Evolutionary conservation across 2,888 invertebrate genomes (phyloP).

Genomic region (Amiota communis): DNA sequence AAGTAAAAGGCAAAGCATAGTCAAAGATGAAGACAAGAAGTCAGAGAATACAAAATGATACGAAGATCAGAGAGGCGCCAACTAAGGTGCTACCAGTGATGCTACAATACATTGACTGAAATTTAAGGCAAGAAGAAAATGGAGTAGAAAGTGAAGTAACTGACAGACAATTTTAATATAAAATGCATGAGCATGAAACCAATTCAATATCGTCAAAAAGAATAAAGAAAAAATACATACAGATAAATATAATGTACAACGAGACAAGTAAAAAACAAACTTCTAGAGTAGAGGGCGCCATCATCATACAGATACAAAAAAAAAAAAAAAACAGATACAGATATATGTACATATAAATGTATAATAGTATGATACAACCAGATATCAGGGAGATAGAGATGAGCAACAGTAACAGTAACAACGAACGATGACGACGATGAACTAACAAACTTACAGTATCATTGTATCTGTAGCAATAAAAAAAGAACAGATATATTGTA

Average conservation of each 20-base stretch:
- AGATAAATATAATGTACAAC: constrained; percentile 4
- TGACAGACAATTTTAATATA: constrained; percentile 63
- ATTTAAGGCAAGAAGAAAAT: constrained; percentile 8
- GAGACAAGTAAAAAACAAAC: not conserved
- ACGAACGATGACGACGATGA: constrained; percentile 22
- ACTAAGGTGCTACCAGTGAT: constrained; percentile 44
- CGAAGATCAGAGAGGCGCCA: not conserved
- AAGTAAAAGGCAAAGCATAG: not conserved
- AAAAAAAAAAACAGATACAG: not conserved
- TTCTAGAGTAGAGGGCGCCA: not conserved
- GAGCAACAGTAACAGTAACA: constrained; percentile 13
- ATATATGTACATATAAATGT: not conserved
- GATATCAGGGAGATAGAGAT: not conserved
- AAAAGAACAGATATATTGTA: not conserved
- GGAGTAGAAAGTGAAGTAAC: constrained; percentile 48
- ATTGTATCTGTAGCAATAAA: not conserved
- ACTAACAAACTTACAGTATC: constrained; percentile 20
- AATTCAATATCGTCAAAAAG: constrained; percentile 49
- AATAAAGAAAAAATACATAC: not conserved
- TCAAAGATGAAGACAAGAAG: not conserved
- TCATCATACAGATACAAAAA: constrained; percentile 4
- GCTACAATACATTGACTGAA: not conserved
- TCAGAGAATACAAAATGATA: constrained; percentile 1
- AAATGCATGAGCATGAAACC: constrained; percentile 66
- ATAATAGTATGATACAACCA: not conserved